Percentiles rank a stretch among this genome's conserved stretches.
phyloP scores from a whole-genome alignment of 2,113 vertebrate genomes.

The Atlantisia rogersi region DNA sequence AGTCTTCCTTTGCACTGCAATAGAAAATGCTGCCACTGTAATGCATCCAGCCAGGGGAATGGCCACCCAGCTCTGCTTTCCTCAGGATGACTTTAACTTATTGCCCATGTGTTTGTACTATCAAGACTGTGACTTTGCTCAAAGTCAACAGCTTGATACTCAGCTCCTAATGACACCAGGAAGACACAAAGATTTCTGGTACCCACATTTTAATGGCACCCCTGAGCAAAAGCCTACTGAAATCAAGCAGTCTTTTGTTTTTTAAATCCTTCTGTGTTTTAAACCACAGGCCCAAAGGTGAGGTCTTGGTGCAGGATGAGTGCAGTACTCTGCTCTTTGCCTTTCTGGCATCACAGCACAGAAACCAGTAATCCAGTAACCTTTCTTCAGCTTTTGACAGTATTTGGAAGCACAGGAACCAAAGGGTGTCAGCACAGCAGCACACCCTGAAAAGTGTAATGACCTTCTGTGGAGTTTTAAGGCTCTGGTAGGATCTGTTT shows the following conservation, averaged over 20 bases:
- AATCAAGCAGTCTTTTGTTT: neutral
- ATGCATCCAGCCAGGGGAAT: neutral
- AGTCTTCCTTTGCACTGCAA: neutral
- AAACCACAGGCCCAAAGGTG: neutral
- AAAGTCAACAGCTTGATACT: neutral
- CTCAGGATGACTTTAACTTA: neutral
- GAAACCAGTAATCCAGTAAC: neutral
- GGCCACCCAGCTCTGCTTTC: neutral
- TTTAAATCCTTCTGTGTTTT: neutral
- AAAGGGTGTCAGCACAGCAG: neutral
- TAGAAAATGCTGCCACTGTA: neutral
- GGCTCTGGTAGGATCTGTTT: neutral
- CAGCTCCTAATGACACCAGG: neutral
- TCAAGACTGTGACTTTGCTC: neutral
- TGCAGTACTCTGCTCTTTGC: neutral
- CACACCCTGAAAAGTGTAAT: neutral
- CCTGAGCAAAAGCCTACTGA: neutral
- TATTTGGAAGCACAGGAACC: neutral
- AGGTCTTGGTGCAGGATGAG: accelerated
- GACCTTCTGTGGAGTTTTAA: neutral
- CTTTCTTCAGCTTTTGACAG: neutral
- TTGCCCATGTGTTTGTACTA: neutral
- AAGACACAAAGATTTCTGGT: neutral
- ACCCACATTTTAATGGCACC: neutral
- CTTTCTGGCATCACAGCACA: neutral